Conservation (phyloP, 2,888 invertebrate genomes). For the Drosophila mercatorum region DNA sequence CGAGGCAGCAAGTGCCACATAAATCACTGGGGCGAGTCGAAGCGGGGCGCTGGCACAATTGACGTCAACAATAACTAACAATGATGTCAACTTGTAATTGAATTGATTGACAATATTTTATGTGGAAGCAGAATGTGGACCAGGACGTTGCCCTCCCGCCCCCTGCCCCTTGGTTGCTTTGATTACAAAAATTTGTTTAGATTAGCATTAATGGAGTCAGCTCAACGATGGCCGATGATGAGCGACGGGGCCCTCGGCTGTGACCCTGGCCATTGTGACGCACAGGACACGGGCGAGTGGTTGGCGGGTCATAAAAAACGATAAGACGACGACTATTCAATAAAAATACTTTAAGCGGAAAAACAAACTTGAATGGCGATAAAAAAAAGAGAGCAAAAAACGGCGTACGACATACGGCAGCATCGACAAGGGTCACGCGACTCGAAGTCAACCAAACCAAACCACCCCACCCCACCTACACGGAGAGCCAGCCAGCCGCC, state of each 20-base stretch:
- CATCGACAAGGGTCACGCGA: constrained; percentile 57
- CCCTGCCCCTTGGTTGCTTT: constrained; percentile 26
- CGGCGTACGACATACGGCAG: constrained; percentile 21
- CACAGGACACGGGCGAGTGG: constrained; percentile 55
- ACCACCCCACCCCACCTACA: not conserved
- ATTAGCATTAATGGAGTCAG: constrained; percentile 80
- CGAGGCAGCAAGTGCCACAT: constrained; percentile 62
- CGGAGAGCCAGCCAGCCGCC: constrained; percentile 40
- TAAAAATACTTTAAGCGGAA: constrained; percentile 84
- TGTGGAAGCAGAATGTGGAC: constrained; percentile 47
- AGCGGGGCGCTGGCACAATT: constrained; percentile 59
- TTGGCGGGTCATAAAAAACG: constrained; percentile 77
- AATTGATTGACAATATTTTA: constrained; percentile 84
- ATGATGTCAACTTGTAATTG: constrained; percentile 82
- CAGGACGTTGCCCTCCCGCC: constrained; percentile 27
- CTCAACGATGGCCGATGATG: constrained; percentile 25
- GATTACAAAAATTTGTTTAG: constrained; percentile 82
- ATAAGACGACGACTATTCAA: constrained; percentile 74
- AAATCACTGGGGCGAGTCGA: constrained; percentile 59
- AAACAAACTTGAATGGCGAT: constrained; percentile 82
- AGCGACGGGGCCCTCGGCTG: not conserved
- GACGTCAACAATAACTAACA: constrained; percentile 80
- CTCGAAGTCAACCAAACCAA: constrained; percentile 25
- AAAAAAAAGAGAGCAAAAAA: constrained; percentile 53
- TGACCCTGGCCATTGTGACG: constrained; percentile 31